Percentiles rank a stretch among this genome's conserved stretches.
phyloP scores from a whole-genome alignment of 2,888 invertebrate species.

The Phyllotreta cruciferae region DNA sequence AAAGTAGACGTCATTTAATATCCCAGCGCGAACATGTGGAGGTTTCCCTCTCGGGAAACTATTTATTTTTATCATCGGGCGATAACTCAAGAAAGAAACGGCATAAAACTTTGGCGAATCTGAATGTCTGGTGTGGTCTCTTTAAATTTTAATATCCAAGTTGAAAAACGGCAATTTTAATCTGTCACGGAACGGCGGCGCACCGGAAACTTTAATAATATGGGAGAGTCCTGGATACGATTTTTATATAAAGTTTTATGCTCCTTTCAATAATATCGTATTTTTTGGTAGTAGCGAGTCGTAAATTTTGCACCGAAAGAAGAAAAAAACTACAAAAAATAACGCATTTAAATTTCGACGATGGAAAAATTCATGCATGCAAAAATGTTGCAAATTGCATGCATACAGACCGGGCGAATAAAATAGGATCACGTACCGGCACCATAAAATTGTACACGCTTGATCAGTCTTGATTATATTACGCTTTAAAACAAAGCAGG shows the following conservation, averaged over 20 bases:
- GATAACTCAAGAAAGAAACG: slow-evolving; percentile 36
- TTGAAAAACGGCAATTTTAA: slow-evolving; percentile 47
- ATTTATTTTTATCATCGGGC: slow-evolving; percentile 35
- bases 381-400: slow-evolving; percentile 16
- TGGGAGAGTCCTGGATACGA: slow-evolving; percentile 26
- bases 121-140: slow-evolving; percentile 37
- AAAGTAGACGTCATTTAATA: slow-evolving; percentile 30
- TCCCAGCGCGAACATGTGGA: slow-evolving; percentile 23
- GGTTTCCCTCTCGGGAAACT: slow-evolving; percentile 17
- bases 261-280: slow-evolving; percentile 31
- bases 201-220: slow-evolving; percentile 37
- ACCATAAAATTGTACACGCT: slow-evolving; percentile 38
- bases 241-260: slow-evolving; percentile 40
- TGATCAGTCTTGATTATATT: slow-evolving; percentile 30
- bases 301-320: neutral
- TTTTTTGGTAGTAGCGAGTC: slow-evolving; percentile 18
- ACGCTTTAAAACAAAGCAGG: slow-evolving; percentile 26
- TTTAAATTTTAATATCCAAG: slow-evolving; percentile 45
- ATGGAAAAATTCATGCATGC: neutral
- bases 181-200: slow-evolving; percentile 38
- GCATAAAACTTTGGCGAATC: slow-evolving; percentile 40
- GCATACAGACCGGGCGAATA: slow-evolving; percentile 23
- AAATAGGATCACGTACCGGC: slow-evolving; percentile 42
- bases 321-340: neutral
- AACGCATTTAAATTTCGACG: neutral